phyloP scores from a whole-genome alignment of 2,797 vertebrate species.

The Sebastes goodei region DNA sequence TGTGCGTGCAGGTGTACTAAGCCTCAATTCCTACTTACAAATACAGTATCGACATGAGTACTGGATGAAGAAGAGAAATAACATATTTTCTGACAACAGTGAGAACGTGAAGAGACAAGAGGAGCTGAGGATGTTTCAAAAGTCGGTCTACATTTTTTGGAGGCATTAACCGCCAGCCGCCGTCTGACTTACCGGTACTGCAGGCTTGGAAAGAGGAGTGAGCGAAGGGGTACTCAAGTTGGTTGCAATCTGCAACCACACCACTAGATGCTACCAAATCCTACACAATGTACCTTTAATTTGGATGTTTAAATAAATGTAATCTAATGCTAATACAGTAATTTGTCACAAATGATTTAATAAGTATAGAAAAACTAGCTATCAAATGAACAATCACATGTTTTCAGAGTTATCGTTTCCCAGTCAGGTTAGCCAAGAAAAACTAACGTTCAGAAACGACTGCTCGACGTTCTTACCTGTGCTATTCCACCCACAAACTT shows the following conservation, averaged over 20 bases:
- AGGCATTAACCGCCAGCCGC: not conserved
- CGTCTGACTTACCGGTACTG: too few species aligned
- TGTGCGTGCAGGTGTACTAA: not conserved
- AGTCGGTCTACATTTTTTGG: not conserved
- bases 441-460: not conserved
- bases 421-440: not conserved
- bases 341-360: not conserved
- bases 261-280: too few species aligned
- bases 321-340: not conserved
- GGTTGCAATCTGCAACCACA: too few species aligned
- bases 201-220: too few species aligned
- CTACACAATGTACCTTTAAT: not conserved
- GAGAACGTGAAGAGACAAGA: not conserved
- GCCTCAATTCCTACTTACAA: not conserved
- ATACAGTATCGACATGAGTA: not conserved
- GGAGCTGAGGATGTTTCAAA: not conserved
- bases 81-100: not conserved
- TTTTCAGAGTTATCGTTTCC: not conserved
- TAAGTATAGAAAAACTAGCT: not conserved
- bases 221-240: too few species aligned
- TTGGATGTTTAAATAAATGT: not conserved
- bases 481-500: slow-evolving; percentile 98
- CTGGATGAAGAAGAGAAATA: not conserved
- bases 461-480: slow-evolving; percentile 83
- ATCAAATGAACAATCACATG: not conserved